Evolutionary conservation across 2,888 invertebrate genomes (phyloP).

Genomic region (Omphaloscelis lunosa): DNA sequence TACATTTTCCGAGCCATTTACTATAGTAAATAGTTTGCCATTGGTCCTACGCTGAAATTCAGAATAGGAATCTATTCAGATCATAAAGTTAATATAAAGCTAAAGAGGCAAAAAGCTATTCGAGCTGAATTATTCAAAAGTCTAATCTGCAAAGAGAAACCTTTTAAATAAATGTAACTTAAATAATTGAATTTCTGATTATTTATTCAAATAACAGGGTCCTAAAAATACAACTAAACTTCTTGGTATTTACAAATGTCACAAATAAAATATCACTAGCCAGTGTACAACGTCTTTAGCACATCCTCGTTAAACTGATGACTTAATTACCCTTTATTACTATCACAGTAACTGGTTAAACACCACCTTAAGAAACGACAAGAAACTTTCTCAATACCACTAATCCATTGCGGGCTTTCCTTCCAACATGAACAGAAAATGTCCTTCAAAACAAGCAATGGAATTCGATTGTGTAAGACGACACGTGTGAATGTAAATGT

Average conservation of each 20-base stretch:
- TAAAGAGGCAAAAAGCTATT: not conserved
- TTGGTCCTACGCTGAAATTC: not conserved
- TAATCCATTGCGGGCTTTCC: slow-evolving; percentile 24
- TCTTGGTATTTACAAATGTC: slow-evolving; percentile 19
- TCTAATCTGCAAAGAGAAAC: not conserved
- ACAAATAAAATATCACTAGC: slow-evolving; percentile 18
- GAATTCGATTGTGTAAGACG: not conserved
- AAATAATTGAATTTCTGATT: no score
- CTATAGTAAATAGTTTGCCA: slow-evolving; percentile 14
- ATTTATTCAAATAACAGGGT: no score
- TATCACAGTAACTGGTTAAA: slow-evolving; percentile 36
- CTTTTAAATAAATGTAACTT: no score
- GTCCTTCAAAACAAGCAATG: slow-evolving; percentile 36
- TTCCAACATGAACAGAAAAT: not conserved
- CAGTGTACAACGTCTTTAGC: slow-evolving; percentile 26
- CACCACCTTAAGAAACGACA: slow-evolving; percentile 14
- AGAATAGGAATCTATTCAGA: not conserved
- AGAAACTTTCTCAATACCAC: not conserved
- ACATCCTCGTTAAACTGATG: slow-evolving; percentile 43
- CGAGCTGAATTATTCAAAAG: not conserved
- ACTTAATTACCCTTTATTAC: slow-evolving; percentile 56
- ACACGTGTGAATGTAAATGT: slow-evolving; percentile 22
- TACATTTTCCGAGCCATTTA: slow-evolving; percentile 18
- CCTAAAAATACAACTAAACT: not conserved
- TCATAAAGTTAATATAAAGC: no score